Evolutionary conservation across 2,797 vertebrate species (phyloP), one percentile per base, ranked within the genome.

Genomic region (Chelmon rostratus): DNA sequence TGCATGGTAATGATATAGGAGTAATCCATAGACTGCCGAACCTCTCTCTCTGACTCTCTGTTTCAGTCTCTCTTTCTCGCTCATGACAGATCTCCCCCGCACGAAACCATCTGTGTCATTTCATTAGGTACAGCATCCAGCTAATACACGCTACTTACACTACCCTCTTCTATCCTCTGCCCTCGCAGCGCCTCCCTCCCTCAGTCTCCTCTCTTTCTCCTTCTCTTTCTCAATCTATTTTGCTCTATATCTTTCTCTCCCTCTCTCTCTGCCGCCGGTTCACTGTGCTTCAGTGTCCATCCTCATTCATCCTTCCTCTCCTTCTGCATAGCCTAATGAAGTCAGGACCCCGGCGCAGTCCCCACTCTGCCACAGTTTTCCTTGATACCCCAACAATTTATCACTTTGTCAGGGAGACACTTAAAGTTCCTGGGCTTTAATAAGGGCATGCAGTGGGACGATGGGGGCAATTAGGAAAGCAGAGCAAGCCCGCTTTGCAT

Each of bases 401-500:
- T 99, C 97, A 99, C 96, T 97, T 93, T 99, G 98, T 98, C 97
- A 98, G 95, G 96, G 96, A 97, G 96, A 97, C 97, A 97, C 97
- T 98, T 98, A 96, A 97, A 96, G 96, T 98, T 98, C 96, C 96
- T 94, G 93, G 94, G 94, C 96, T 97, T 92, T 98, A 99, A 98
- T 98, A 98, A 98, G 98, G 97, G 96, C 97, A 97, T 97, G 96
- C 96, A 96, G 95, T 95, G 95, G 97, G 97, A 97, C 95, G 88
- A 87, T 79, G 82, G 92, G 96, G 96, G 97, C 97, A 99, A 99
- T 99, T 99, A 99, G 97, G 96, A 82, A 91, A 93, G 90, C 89
- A 28, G 89, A 97, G 95, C 95, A 94, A 96, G 96, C 96, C 76
- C 77, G 92, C 96, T 98, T 98, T 98, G 97, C 97, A 98, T 99